Base-by-base conservation (phyloP, 2,113 vertebrate species). In the Catharus minimus region DNA sequence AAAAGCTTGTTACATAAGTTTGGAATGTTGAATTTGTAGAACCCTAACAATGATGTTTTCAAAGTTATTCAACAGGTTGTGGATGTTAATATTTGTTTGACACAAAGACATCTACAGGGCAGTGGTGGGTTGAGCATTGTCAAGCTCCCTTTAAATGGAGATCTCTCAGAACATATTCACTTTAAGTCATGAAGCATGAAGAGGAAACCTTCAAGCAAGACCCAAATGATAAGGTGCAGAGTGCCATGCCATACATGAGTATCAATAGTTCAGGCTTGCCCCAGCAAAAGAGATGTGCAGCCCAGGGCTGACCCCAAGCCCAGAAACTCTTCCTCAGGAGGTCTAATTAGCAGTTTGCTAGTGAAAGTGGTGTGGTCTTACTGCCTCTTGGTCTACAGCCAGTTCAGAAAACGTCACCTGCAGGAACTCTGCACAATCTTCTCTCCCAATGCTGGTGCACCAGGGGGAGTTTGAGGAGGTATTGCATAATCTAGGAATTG, bases 331-430 rank as follows among this genome's bases (percentile, higher is more conserved):
- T 86, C 3, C 30, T 75, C 27, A 4, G 69, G 73, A 77, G 43
- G 18, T 77, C 60, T 47, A 62, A 83, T 74, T 55, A 90, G 32
- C 22, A 92, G 57, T 66, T 88, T 90, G 32, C 20, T 61, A 21
- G 20, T 39, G 14, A n/a, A n/a, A 58, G 26, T 47, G 47, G 7
- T 36, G 44, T 43, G 32, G 26, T 49, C 46, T 77, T 61, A n/a
- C n/a, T 69, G 60, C 7, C 19, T 68, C 33, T 80, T 66, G 28
- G 33, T 83, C 38, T 83, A 33, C 41, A 77, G 46, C 11, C 32
- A 69, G 28, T 33, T 58, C 38, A 79, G 18, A 47, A 79, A 52
- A 64, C 1, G 1, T n/a, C 26, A 58, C 30, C 14, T 47, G 46
- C 33, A 28, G 68, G 56, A 90, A 10, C 15, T 13, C 47, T 58